Evolutionary conservation across 30 jellyfish, hydroid and myxozoan genomes (phyloP), one percentile per base, ranked within the genome.

Genomic region (Rhopilema esculentum): DNA sequence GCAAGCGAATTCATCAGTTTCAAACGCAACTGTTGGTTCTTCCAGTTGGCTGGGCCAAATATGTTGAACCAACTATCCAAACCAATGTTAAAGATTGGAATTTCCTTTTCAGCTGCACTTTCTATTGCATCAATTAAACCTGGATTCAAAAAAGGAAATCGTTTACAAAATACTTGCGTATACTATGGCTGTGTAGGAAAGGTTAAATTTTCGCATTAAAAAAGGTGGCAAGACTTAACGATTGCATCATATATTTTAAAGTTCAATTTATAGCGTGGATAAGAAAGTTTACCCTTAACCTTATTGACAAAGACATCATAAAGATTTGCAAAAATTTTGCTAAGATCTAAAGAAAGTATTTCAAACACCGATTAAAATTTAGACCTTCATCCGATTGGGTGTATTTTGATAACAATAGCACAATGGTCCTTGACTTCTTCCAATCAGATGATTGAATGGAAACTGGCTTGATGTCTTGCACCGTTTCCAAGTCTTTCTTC

Each of bases 31-130:
- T 80, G 74, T 66, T 80, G 83, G 27, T 80, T 80, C 1, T n/a
- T 49, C 90, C 90, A 80, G 52, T 80, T 80, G 4, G 25, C 83
- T 4, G 90, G 61, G 16, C 90, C 90, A 66, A 80, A 80, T 24
- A 80, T 80, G 28, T 80, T 80, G 83, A 80, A 80, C 90, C 90
- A 80, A 23, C 90, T 80, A n/a, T 80, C 90, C 28, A 80, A 29
- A 69, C 90, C 90, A 33, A 80, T 48, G 31, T 80, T 80, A 27
- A 80, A 80, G 9, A 80, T 80, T 21, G 90, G 90, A 17, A 80
- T 66, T 71, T 69, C 90, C 67, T 69, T 24, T 48, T 80, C 90
- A 26, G 90, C 90, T 19, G 90, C 90, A 49, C 69, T 80, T 66
- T 80, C 90, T 26, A 80, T 80, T 16, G 90, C 90, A 31, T 66